phyloP scores from a whole-genome alignment of 2,113 vertebrate species.

The Okapia johnstoni region DNA sequence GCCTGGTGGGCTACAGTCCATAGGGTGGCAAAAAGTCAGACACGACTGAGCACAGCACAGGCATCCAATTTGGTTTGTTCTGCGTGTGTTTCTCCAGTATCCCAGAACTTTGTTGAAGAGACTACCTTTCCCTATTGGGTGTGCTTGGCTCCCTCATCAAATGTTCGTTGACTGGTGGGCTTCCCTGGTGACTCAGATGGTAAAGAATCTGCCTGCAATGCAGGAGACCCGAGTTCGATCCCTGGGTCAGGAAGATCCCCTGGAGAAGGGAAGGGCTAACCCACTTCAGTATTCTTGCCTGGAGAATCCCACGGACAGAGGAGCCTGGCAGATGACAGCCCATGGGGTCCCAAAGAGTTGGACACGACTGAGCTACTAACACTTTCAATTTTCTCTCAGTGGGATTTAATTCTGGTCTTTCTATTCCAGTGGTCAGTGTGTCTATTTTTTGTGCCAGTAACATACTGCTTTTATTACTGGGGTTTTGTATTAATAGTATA shows the following conservation, averaged over 20 bases:
- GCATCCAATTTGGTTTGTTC: not conserved
- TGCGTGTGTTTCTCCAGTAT: not conserved
- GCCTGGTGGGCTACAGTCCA: not conserved
- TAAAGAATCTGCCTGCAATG: not conserved
- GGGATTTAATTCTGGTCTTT: not conserved
- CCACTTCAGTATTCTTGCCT: not conserved
- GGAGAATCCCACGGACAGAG: not conserved
- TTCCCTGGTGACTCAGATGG: not conserved
- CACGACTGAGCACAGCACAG: not conserved
- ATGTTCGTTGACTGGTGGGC: not conserved
- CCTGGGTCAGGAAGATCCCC: not conserved
- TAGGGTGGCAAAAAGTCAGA: not conserved
- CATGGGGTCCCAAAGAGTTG: not conserved
- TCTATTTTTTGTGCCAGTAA: not conserved
- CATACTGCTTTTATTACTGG: not conserved
- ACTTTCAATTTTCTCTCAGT: not conserved
- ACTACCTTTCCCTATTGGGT: not conserved
- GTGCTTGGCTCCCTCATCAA: not conserved
- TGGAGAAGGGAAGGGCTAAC: not conserved
- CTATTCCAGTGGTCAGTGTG: not conserved
- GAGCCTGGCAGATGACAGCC: not conserved
- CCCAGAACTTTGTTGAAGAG: not conserved
- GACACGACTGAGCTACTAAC: not conserved
- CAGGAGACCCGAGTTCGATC: not conserved
- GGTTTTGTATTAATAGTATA: not conserved